A percentile compares a stretch with the other conserved stretches of the same genome.
These are phyloP conservation scores for Habroteleia sp. DNA, from an alignment of 2,888 invertebrate species.

Conservation along the genomic window DNA sequence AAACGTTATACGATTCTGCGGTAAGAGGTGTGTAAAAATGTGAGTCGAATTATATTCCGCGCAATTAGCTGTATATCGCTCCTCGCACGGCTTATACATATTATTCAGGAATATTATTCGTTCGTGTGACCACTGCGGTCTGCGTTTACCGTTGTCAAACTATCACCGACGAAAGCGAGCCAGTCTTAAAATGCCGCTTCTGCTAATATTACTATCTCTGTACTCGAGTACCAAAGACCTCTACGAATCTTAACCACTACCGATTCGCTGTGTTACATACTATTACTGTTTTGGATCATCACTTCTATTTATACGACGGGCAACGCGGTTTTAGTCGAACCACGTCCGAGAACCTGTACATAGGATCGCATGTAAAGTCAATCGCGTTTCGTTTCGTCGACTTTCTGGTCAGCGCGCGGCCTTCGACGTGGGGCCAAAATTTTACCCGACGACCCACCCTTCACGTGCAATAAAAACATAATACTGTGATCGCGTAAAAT, in stretches of 20 bases:
- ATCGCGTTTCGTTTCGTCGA: conserved; percentile 28
- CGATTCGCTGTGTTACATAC: conserved; percentile 55
- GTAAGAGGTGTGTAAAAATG: conserved; percentile 70
- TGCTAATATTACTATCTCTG: conserved; percentile 58
- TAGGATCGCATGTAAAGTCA: conserved; percentile 46
- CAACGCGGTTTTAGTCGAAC: no score
- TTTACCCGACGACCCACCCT: conserved; percentile 19
- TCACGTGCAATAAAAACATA: conserved; percentile 31
- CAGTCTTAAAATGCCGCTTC: conserved; percentile 40
- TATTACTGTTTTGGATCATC: conserved; percentile 52
- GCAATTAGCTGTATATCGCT: conserved; percentile 73
- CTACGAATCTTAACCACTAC: conserved; percentile 45
- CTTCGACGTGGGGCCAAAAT: conserved; percentile 13
- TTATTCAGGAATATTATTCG: conserved; percentile 28
- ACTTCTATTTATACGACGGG: conserved; percentile 46
- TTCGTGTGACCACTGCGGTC: conserved; percentile 63
- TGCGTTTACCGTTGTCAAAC: conserved; percentile 16
- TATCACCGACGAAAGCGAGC: conserved; percentile 4
- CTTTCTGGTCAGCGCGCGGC: no score
- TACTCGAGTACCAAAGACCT: conserved; percentile 45
- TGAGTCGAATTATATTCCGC: conserved; percentile 49
- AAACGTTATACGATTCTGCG: conserved; percentile 67
- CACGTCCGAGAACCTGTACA: conserved; percentile 36
- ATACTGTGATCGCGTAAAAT: conserved; percentile 26
- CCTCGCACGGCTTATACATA: conserved; percentile 69